These are phyloP conservation scores for Drosophila affinis DNA, from an alignment of 2,888 invertebrate genomes.

Conservation along the genomic window DNA sequence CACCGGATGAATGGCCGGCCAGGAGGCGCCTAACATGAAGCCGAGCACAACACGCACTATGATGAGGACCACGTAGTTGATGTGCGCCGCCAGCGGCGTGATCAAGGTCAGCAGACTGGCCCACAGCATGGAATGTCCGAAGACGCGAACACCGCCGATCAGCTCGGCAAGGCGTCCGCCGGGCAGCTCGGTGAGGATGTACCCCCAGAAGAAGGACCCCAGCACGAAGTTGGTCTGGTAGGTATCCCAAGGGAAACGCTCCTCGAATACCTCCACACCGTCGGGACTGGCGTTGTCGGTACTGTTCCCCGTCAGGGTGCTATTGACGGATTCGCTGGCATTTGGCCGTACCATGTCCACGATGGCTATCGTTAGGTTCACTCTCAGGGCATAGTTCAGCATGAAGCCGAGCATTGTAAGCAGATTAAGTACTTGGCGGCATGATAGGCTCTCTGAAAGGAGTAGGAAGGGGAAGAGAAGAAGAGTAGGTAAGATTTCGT, in stretches of 20 bases:
- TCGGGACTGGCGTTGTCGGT: slow-evolving; percentile 14
- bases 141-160: slow-evolving; percentile 92
- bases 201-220: slow-evolving; percentile 96
- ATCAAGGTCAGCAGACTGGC: slow-evolving; percentile 92
- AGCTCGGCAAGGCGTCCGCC: slow-evolving; percentile 93
- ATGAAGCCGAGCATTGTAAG: slow-evolving; percentile 95
- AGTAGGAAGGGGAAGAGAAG: slow-evolving; percentile 1
- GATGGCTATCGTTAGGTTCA: slow-evolving; percentile 93
- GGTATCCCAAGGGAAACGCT: slow-evolving; percentile 90
- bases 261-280: slow-evolving; percentile 58
- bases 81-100: slow-evolving; percentile 90
- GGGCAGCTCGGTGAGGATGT: slow-evolving; percentile 94
- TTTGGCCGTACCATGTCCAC: slow-evolving; percentile 89
- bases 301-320: slow-evolving; percentile 21
- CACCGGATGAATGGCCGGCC: slow-evolving; percentile 97
- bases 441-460: slow-evolving; percentile 88
- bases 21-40: slow-evolving; percentile 92
- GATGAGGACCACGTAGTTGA: slow-evolving; percentile 89
- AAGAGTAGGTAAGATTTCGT: slow-evolving; percentile 3
- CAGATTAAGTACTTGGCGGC: slow-evolving; percentile 91
- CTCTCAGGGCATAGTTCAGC: slow-evolving; percentile 94
- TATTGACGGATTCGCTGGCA: slow-evolving; percentile 21
- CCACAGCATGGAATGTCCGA: slow-evolving; percentile 93
- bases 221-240: slow-evolving; percentile 91
- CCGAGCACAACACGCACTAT: slow-evolving; percentile 90